Base-by-base conservation (phyloP, 53 echinoderm and acorn worm species). In the Henricia sp. region DNA sequence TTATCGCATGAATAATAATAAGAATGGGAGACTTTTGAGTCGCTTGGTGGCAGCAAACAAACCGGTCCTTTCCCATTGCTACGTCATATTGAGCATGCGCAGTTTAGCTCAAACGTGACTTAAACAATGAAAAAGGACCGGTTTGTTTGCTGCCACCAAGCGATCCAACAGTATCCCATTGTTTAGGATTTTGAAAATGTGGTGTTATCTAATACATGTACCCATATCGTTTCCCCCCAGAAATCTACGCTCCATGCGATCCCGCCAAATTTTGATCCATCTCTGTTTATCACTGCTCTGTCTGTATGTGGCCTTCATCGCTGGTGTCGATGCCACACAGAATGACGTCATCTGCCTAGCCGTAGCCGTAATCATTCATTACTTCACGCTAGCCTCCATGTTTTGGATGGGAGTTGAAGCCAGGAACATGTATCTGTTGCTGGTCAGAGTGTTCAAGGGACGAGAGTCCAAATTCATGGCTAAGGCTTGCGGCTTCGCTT, bases 331-430 rank as follows among this genome's bases (percentile, higher is more conserved):
- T 10, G 88, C 88, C 8, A 85, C 87, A 16, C 11, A 57, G 6
- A 58, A 85, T 50, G 39, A 83, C 44, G 41, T 58, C 13, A 70
- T 68, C 28, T 94, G 94, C 68, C 70, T 68, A 34, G 38, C 54
- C 28, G 89, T 94, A 32, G 86, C 94, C 13, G 94, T 71, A 10
- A 35, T 85, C 17, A 64, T 91, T 0, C 94, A 94, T 52, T 94
- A 89, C 72, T 80, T 94, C 67, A 85, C 88, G 10, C 71, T 94
- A 37, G 73, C 86, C 19, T 83, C 94, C 14, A 26, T 94, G 36
- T 82, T 86, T 48, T 94, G 94, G 94, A 94, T 94, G 94, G 89
- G 86, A 1, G 89, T 94, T 6, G 91, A 94, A 59, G 94, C 94
- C n/a, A 42, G 86, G 20, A 91, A 94, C 35, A 94, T 94, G 89